phyloP scores from a whole-genome alignment of 2,113 vertebrate genomes.

The Sturnus vulgaris region DNA sequence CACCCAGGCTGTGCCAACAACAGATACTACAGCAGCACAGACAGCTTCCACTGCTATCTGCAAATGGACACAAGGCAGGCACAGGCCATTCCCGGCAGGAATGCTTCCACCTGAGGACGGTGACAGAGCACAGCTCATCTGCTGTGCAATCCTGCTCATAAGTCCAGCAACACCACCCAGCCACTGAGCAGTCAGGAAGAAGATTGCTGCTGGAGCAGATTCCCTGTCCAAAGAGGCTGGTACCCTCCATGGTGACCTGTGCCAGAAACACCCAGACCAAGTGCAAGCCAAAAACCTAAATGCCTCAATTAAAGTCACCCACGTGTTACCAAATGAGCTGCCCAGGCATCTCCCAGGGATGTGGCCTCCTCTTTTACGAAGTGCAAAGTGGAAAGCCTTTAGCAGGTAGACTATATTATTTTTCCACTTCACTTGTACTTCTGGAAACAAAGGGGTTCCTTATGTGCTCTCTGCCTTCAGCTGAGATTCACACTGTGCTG shows the following conservation, averaged over 20 bases:
- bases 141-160: not conserved
- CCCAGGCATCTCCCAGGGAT: not conserved
- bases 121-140: not conserved
- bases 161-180: not conserved
- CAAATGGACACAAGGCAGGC: not conserved
- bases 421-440: not conserved
- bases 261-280: not conserved
- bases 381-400: conserved; percentile 38
- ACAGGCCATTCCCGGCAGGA: not conserved
- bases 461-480: not conserved
- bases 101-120: not conserved
- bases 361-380: not conserved
- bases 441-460: conserved; percentile 26
- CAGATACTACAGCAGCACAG: accelerated
- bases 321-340: accelerated
- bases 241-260: not conserved
- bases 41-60: not conserved
- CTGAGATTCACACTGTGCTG: not conserved
- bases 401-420: not conserved
- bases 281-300: not conserved
- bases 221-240: not conserved
- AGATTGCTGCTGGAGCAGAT: not conserved
- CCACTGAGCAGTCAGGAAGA: not conserved
- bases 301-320: not conserved
- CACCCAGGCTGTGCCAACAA: not conserved